These are phyloP conservation scores for Thalpophila matura DNA, from an alignment of 2,888 invertebrate genomes.

Conservation along the genomic window DNA sequence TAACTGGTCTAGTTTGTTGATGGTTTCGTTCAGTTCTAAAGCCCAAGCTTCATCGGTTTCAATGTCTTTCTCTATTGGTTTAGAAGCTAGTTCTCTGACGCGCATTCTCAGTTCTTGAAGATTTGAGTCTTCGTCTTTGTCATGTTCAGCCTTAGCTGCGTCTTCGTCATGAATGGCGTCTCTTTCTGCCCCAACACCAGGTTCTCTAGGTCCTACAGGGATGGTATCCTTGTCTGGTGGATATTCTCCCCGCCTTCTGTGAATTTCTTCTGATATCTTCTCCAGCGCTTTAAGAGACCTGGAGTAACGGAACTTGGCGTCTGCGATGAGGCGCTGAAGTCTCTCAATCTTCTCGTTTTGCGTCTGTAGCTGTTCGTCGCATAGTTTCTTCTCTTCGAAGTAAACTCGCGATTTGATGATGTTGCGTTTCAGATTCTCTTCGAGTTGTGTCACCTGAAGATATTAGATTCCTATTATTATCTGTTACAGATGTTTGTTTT, in stretches of 20 bases:
- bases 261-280: constrained; percentile 97
- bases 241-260: constrained; percentile 92
- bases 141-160: constrained; percentile 66
- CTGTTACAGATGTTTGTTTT: constrained; percentile 12
- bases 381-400: constrained; percentile 97
- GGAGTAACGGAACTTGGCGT: constrained; percentile 95
- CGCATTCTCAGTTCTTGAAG: constrained; percentile 93
- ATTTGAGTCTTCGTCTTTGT: constrained; percentile 89
- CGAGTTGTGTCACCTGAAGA: constrained; percentile 93
- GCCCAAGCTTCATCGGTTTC: constrained; percentile 94
- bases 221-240: constrained; percentile 84
- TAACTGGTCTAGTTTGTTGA: constrained; percentile 94
- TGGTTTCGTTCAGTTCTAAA: constrained; percentile 93
- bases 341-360: constrained; percentile 96
- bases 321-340: constrained; percentile 94
- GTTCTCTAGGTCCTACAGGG: constrained; percentile 91
- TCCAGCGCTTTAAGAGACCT: constrained; percentile 96
- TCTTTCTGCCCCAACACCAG: constrained; percentile 94
- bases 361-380: constrained; percentile 95
- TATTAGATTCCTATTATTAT: constrained; percentile 27
- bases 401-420: constrained; percentile 97
- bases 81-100: constrained; percentile 93
- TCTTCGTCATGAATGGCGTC: constrained; percentile 85
- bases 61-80: constrained; percentile 94
- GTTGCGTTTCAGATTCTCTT: constrained; percentile 95